Base-by-base conservation (phyloP, 2,113 vertebrate species). In the Holacanthus passer region DNA sequence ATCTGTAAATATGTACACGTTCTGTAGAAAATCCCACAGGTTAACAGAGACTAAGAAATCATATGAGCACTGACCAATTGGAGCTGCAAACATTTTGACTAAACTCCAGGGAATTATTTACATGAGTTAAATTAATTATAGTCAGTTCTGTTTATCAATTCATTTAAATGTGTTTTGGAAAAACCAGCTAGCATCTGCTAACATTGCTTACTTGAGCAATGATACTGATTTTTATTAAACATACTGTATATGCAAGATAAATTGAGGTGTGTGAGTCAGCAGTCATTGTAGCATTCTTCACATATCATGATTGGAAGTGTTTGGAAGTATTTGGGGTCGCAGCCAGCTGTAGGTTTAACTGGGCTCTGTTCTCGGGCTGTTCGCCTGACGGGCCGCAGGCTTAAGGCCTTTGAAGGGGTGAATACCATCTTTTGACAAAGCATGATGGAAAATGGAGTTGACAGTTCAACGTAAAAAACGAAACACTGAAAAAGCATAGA, bases 321-420 rank as follows among this genome's bases (percentile, higher is more conserved):
- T 82, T 82, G 85, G 75, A 58, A 73, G 73, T 31, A 43, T 68
- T 83, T 82, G 90, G 94, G 90, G 94, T 95, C 87, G 78, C 93
- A 91, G 93, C 94, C 97, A 96, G 90, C 97, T 97, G 97, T 93
- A 96, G 96, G 98, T 97, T 96, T 96, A 95, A 96, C 96, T 93
- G 97, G 93, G 63, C 96, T 97, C 95, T 98, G 98, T 98, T 98
- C 97, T 95, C 98, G 97, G 97, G 98, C 98, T 99, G 98, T 99
- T 99, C 98, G 95, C 98, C 94, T 94, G 97, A 97, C 97, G 97
- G 98, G 98, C 97, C 98, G 98, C 98, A 99, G 98, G 98, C 98
- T 99, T 98, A 96, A 97, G 97, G 98, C 98, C 98, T 99, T 99
- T 99, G 98, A 99, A 99, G 98, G 98, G 98, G 98, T 97, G 98